phyloP scores from a whole-genome alignment of 1,140 invertebrate species.

The Drosophila punjabiensis region DNA sequence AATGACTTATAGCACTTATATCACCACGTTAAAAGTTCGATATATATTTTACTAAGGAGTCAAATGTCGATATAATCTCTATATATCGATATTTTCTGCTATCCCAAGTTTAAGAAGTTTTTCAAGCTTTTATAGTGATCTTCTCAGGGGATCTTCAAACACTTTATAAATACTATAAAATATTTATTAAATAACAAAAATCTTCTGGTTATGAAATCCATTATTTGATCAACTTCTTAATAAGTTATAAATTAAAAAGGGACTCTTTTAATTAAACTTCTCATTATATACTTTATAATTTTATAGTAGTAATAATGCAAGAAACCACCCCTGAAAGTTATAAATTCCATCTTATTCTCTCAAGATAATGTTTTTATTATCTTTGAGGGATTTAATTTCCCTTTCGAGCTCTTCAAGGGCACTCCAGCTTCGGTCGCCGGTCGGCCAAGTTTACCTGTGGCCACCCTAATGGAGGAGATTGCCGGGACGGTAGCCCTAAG shows the following conservation, averaged over 20 bases:
- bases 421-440: constrained; percentile 29
- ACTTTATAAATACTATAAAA: not conserved
- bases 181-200: not conserved
- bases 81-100: too few species aligned
- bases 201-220: not conserved
- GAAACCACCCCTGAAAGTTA: not conserved
- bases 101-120: too few species aligned
- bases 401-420: constrained; percentile 24
- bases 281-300: not conserved
- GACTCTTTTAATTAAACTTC: not conserved
- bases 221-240: too few species aligned
- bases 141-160: not conserved
- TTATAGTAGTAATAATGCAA: not conserved
- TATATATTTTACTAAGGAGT: too few species aligned
- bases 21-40: too few species aligned
- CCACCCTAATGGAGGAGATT: constrained; percentile 74
- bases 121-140: too few species aligned
- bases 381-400: not conserved
- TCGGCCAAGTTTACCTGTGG: constrained; percentile 27
- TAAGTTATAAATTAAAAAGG: not conserved
- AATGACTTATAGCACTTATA: too few species aligned
- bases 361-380: not conserved
- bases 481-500: constrained; percentile 67
- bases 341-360: not conserved
- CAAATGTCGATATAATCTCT: too few species aligned